Evolutionary conservation across 2,113 vertebrate species (phyloP).

Genomic region (Myiozetetes cayanensis): DNA sequence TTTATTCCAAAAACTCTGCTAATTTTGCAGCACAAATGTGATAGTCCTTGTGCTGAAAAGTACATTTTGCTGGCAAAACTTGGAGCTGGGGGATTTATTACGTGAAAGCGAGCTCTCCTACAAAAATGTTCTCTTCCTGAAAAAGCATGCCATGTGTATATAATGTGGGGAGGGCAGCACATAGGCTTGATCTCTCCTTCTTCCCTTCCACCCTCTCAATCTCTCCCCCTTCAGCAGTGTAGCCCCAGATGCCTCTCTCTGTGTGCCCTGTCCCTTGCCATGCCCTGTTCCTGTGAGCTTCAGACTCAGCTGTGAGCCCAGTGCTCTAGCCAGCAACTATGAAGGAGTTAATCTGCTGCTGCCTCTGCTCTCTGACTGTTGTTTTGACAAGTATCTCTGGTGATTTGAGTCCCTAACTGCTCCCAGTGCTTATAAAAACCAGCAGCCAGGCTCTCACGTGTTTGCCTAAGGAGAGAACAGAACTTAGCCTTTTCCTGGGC

Average conservation of each 20-base stretch:
- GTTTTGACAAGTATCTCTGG: conserved; percentile 61
- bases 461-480: conserved; percentile 36
- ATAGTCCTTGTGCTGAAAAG: not conserved
- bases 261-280: not conserved
- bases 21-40: conserved; percentile 8
- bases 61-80: not conserved
- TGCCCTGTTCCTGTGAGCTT: not conserved
- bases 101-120: not conserved
- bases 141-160: not conserved
- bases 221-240: not conserved
- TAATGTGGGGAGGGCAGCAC: not conserved
- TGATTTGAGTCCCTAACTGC: conserved; percentile 59
- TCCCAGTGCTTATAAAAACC: conserved; percentile 42
- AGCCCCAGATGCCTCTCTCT: not conserved
- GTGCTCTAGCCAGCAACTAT: not conserved
- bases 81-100: not conserved
- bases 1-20: conserved; percentile 13
- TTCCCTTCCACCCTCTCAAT: not conserved
- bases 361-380: conserved; percentile 38
- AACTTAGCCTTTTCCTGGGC: conserved; percentile 19
- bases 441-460: conserved; percentile 36
- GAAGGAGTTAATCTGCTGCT: conserved; percentile 55
- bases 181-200: not conserved
- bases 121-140: not conserved
- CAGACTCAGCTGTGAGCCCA: not conserved